These are phyloP conservation scores for Acromyrmex charruanus DNA, from an alignment of 1,140 invertebrate species.

Conservation along the genomic window DNA sequence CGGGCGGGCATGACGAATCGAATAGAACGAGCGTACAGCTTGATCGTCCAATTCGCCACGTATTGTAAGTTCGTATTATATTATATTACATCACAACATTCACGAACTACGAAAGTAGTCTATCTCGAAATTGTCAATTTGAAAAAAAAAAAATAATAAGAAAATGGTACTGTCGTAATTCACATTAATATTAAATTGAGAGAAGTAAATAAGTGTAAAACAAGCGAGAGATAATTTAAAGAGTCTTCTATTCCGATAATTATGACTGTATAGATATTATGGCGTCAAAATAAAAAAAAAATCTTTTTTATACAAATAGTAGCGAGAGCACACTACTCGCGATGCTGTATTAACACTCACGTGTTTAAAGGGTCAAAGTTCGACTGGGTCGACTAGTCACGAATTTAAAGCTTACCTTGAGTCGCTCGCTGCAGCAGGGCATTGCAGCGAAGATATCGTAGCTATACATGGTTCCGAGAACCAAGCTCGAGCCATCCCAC, in stretches of 20 bases:
- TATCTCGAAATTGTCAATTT: background rate
- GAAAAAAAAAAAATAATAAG: background rate
- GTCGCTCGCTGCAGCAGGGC: slow-evolving; percentile 96
- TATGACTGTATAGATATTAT: background rate
- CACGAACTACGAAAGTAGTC: background rate
- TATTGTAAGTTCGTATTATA: background rate
- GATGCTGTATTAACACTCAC: background rate
- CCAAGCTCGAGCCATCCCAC: slow-evolving; percentile 97
- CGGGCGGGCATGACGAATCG: background rate
- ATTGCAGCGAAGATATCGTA: slow-evolving; percentile 99
- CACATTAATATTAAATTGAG: background rate
- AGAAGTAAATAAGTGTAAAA: background rate
- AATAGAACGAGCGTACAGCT: slow-evolving; percentile 1
- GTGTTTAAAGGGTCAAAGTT: slow-evolving; percentile 8
- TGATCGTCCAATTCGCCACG: slow-evolving; percentile 5
- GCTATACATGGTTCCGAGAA: slow-evolving; percentile 98
- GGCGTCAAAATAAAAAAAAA: background rate
- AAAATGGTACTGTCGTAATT: background rate
- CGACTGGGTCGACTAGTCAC: slow-evolving; percentile 17
- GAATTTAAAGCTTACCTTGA: slow-evolving; percentile 90
- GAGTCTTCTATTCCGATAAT: background rate
- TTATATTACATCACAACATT: background rate
- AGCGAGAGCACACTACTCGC: background rate
- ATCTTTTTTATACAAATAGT: background rate
- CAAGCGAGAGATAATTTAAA: background rate